A percentile compares a stretch with the other conserved stretches of the same genome.
Conservation (phyloP, 2,888 invertebrate genomes). For the Melieria omissa region DNA sequence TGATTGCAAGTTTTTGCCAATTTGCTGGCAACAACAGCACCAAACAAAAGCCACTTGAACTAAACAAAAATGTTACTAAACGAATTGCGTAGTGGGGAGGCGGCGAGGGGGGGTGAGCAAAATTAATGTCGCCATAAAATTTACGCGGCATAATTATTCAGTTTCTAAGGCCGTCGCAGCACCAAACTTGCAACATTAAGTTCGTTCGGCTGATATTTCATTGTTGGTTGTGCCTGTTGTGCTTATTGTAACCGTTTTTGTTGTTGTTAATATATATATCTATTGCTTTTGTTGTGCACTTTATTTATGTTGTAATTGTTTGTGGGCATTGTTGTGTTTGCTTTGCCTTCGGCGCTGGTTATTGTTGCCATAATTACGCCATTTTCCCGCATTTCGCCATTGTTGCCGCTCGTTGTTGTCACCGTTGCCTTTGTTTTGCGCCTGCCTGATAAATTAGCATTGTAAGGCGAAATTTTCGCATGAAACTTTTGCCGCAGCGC, state of each 20-base stretch:
- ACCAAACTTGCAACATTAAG: no score
- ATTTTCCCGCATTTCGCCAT: constrained; percentile 12
- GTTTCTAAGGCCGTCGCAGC: neutral
- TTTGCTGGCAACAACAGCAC: no score
- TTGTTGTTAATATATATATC: neutral
- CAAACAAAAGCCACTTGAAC: no score
- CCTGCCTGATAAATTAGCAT: constrained; percentile 31
- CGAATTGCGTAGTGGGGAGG: no score
- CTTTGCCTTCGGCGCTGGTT: neutral
- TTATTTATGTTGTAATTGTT: neutral
- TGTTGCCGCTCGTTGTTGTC: neutral
- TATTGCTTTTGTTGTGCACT: neutral
- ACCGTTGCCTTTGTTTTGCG: constrained; percentile 15
- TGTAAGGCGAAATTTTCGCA: constrained; percentile 21
- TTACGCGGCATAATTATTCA: constrained; percentile 6
- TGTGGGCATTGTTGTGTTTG: neutral
- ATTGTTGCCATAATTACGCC: constrained; percentile 31
- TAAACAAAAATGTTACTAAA: no score
- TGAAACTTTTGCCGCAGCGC: constrained; percentile 24
- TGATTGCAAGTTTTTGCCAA: no score
- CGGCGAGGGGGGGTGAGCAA: neutral
- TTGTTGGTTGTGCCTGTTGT: constrained; percentile 1
- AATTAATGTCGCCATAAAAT: constrained; percentile 12
- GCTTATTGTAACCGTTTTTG: constrained; percentile 12
- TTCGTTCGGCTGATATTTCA: neutral